phyloP scores from a whole-genome alignment of 1,140 invertebrate species.

The Pogonognathellus flavescens region DNA sequence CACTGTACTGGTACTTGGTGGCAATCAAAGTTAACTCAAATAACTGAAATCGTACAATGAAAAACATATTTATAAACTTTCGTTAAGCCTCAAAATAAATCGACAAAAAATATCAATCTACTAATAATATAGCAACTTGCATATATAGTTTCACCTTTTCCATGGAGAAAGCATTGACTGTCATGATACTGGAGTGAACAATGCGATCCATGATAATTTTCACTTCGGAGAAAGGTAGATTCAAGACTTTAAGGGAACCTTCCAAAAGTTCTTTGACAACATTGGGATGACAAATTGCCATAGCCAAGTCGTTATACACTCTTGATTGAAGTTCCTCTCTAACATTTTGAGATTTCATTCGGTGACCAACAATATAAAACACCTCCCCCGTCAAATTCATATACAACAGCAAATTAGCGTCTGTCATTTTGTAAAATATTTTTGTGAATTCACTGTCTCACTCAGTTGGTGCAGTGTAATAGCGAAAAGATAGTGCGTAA shows the following conservation, averaged over 20 bases:
- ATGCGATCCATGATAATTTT: slow-evolving; percentile 59
- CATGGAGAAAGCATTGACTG: slow-evolving; percentile 64
- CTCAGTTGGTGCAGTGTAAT: no score
- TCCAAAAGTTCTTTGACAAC: slow-evolving; percentile 57
- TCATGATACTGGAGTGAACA: slow-evolving; percentile 65
- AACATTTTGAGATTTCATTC: slow-evolving; percentile 65
- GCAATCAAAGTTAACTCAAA: slow-evolving; percentile 65
- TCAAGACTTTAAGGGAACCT: slow-evolving; percentile 52
- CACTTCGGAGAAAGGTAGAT: slow-evolving; percentile 55
- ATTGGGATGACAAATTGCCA: slow-evolving; percentile 60
- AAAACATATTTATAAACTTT: slow-evolving; percentile 51
- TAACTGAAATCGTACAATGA: slow-evolving; percentile 48
- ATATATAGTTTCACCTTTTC: slow-evolving; percentile 60
- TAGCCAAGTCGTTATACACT: slow-evolving; percentile 63
- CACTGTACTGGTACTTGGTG: slow-evolving; percentile 65
- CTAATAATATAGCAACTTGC: no score
- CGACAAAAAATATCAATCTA: no score
- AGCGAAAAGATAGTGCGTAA: no score
- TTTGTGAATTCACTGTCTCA: neutral
- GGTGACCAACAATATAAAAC: slow-evolving; percentile 65
- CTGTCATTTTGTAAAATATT: slow-evolving; percentile 34
- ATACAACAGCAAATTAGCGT: slow-evolving; percentile 65
- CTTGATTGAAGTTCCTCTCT: slow-evolving; percentile 55
- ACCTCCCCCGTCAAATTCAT: slow-evolving; percentile 64
- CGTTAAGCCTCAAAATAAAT: neutral